Evolutionary conservation across 2,113 vertebrate genomes (phyloP).

Genomic region (Siniperca chuatsi): DNA sequence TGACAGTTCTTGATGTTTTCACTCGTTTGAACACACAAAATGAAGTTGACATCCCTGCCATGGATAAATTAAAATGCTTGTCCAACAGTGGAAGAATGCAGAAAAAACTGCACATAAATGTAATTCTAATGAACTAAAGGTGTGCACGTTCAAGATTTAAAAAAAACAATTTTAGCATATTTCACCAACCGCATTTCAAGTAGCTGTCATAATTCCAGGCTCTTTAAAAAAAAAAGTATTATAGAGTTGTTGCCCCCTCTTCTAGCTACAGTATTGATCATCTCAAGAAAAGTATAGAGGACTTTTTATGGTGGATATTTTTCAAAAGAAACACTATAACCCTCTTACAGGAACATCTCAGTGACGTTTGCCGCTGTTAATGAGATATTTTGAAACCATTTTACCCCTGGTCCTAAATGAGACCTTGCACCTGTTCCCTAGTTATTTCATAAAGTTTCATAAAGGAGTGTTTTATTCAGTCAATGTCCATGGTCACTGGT

Average conservation of each 20-base stretch:
- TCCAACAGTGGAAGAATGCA: conserved; percentile 10
- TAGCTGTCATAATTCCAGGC: conserved; percentile 7
- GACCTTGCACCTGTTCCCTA: conserved; percentile 42
- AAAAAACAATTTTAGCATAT: conserved; percentile 19
- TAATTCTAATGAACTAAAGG: conserved; percentile 51
- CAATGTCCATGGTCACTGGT: conserved; percentile 25
- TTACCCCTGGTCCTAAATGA: conserved; percentile 17
- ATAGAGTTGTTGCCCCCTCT: neutral
- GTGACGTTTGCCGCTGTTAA: conserved; percentile 19
- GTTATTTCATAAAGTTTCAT: conserved; percentile 22
- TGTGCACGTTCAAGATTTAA: neutral
- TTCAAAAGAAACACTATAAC: neutral
- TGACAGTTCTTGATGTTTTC: conserved; percentile 55
- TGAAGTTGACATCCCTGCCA: conserved; percentile 27
- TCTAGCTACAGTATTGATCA: neutral
- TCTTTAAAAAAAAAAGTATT: neutral
- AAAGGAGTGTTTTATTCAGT: conserved; percentile 26
- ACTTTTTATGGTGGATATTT: neutral
- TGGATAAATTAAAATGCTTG: conserved; percentile 46
- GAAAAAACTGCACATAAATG: conserved; percentile 34
- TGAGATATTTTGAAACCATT: conserved; percentile 47
- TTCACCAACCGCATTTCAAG: conserved; percentile 24
- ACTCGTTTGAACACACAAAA: conserved; percentile 53
- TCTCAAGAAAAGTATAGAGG: neutral
- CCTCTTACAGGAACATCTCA: conserved; percentile 7